Percentiles rank a stretch among this genome's conserved stretches.
phyloP scores from a whole-genome alignment of 1,140 invertebrate species.

The Plectus sambesii region DNA sequence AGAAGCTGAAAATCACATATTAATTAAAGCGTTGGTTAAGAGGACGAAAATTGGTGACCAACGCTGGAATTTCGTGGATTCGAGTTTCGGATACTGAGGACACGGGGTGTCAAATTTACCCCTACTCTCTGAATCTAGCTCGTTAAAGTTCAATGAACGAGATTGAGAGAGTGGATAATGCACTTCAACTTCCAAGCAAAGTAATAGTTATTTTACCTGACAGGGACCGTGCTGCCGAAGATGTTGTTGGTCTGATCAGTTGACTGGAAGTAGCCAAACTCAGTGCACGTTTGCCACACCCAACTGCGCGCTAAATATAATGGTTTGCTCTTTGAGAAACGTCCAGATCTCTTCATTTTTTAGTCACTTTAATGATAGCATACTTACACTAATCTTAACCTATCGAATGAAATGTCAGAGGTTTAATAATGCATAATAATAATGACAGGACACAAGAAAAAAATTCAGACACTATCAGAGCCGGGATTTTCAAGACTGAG shows the following conservation, averaged over 20 bases:
- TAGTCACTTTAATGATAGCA: too few species aligned
- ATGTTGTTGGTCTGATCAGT: slow-evolving; percentile 52
- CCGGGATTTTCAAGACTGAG: too few species aligned
- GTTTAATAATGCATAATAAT: too few species aligned
- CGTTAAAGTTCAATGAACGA: slow-evolving; percentile 5
- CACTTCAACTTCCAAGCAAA: too few species aligned
- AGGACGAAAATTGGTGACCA: too few species aligned
- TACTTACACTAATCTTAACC: too few species aligned
- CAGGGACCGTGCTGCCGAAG: slow-evolving; percentile 42
- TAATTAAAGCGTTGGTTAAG: slow-evolving; percentile 64
- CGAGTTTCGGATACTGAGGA: not conserved
- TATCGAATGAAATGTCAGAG: too few species aligned
- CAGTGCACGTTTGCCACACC: slow-evolving; percentile 85
- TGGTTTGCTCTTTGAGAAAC: not conserved
- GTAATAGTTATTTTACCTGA: too few species aligned
- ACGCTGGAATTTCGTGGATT: not conserved
- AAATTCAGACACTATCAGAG: too few species aligned
- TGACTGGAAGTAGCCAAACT: slow-evolving; percentile 86
- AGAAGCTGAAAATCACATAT: slow-evolving; percentile 65
- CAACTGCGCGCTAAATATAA: slow-evolving; percentile 55
- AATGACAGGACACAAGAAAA: too few species aligned
- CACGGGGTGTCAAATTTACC: slow-evolving; percentile 8
- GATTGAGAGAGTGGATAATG: too few species aligned
- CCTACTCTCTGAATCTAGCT: slow-evolving; percentile 11
- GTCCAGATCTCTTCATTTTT: slow-evolving; percentile 10